A percentile compares a stretch with the other conserved stretches of the same genome.
Conservation (phyloP, 2,888 invertebrate genomes). For the Drosophila longiperda region DNA sequence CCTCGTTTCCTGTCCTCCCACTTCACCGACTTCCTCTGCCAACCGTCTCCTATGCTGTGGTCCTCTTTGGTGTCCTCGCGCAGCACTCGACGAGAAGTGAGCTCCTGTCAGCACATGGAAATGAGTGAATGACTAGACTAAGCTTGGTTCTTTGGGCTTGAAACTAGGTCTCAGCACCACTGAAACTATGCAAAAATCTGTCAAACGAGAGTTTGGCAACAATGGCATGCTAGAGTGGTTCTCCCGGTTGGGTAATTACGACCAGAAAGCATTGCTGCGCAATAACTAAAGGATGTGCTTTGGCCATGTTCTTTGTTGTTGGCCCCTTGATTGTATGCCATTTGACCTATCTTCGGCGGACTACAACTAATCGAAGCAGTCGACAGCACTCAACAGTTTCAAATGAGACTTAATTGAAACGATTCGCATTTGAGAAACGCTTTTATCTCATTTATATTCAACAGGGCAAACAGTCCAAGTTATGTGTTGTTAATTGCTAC, state of each 20-base stretch:
- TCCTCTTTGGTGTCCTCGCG: slow-evolving; percentile 10
- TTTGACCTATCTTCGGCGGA: slow-evolving; percentile 44
- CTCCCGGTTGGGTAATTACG: slow-evolving; percentile 64
- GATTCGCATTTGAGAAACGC: background rate
- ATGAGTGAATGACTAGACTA: slow-evolving; percentile 67
- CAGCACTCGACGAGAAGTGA: slow-evolving; percentile 39
- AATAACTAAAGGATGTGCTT: slow-evolving; percentile 39
- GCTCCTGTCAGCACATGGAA: slow-evolving; percentile 62
- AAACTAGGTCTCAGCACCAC: background rate
- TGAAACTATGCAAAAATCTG: slow-evolving; percentile 65
- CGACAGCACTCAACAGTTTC: slow-evolving; percentile 8
- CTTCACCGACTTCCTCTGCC: background rate
- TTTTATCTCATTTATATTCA: background rate
- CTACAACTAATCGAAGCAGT: slow-evolving; percentile 52
- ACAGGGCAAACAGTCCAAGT: background rate
- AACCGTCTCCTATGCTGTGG: background rate
- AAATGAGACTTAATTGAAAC: slow-evolving; percentile 1
- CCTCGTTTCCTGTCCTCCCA: slow-evolving; percentile 61
- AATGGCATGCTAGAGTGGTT: slow-evolving; percentile 61
- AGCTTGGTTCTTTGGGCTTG: slow-evolving; percentile 2
- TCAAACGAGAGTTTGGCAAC: slow-evolving; percentile 60
- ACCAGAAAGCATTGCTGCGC: slow-evolving; percentile 51
- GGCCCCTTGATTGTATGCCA: slow-evolving; percentile 27
- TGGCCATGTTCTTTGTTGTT: slow-evolving; percentile 32
- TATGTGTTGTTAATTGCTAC: slow-evolving; percentile 10